Percentiles rank a stretch among this genome's conserved stretches.
phyloP scores from a whole-genome alignment of 2,888 invertebrate species.

The Plemyria rubiginata region DNA sequence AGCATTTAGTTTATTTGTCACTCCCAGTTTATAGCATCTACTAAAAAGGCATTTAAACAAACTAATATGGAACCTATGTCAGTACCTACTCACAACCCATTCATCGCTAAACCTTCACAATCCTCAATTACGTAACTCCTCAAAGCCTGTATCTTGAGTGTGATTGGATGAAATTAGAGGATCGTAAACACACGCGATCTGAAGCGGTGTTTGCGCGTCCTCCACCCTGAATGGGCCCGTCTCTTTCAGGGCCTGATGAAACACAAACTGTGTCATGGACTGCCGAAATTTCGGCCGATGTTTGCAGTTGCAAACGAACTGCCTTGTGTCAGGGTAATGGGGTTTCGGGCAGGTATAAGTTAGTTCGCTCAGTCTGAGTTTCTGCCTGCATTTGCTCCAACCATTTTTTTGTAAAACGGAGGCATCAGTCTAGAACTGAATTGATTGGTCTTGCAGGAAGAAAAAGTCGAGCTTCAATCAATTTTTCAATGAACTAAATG shows the following conservation, averaged over 20 bases:
- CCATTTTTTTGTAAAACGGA: slow-evolving; percentile 22
- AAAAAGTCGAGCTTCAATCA: slow-evolving; percentile 31
- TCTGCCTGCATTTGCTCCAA: slow-evolving; percentile 24
- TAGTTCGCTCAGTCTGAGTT: slow-evolving; percentile 40
- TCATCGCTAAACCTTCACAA: slow-evolving; percentile 24
- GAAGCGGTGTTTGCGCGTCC: slow-evolving; percentile 62
- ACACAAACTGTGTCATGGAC: slow-evolving; percentile 79
- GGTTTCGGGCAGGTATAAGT: slow-evolving; percentile 54
- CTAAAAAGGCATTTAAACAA: no score
- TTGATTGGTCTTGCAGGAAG: slow-evolving; percentile 30
- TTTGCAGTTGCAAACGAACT: slow-evolving; percentile 69
- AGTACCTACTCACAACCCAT: slow-evolving; percentile 23
- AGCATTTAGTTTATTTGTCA: no score
- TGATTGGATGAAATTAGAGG: slow-evolving; percentile 71
- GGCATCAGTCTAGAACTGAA: slow-evolving; percentile 28
- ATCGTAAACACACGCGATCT: slow-evolving; percentile 66
- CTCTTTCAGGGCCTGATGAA: slow-evolving; percentile 76
- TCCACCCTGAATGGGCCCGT: slow-evolving; percentile 61
- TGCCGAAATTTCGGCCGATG: slow-evolving; percentile 71
- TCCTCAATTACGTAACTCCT: slow-evolving; percentile 33
- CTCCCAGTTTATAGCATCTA: no score
- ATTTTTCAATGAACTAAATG: slow-evolving; percentile 27
- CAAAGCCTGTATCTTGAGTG: slow-evolving; percentile 54
- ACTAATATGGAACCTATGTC: not conserved
- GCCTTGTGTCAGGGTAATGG: slow-evolving; percentile 63